These are phyloP conservation scores for Diabrotica virgifera DNA, from an alignment of 1,140 invertebrate genomes.

Conservation along the genomic window DNA sequence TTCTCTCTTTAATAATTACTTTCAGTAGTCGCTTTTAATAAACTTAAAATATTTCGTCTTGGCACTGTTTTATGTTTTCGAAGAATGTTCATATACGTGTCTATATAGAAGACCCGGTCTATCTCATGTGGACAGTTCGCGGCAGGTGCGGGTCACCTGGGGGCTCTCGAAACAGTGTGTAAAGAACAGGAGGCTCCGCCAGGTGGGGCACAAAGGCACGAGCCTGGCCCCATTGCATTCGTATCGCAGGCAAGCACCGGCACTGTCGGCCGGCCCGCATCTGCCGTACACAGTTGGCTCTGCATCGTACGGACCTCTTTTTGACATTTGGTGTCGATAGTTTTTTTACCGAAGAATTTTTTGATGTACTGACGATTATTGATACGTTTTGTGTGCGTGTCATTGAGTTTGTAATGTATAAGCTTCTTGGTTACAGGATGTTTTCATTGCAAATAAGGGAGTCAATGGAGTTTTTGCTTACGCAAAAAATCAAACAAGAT, in stretches of 20 bases:
- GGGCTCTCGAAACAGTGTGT: constrained; percentile 16
- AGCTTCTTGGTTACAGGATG: no score
- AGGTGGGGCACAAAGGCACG: constrained; percentile 30
- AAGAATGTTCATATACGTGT: no score
- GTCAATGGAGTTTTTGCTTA: no score
- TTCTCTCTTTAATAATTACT: no score
- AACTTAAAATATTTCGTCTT: no score
- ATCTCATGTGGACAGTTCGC: constrained; percentile 7
- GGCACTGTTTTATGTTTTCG: no score
- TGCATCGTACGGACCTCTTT: constrained; percentile 28
- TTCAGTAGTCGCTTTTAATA: no score
- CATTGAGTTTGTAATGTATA: no score
- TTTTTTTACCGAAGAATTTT: no score
- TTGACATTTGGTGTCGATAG: constrained; percentile 21
- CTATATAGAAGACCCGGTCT: neutral
- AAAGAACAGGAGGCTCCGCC: constrained; percentile 27
- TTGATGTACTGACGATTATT: neutral
- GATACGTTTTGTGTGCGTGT: neutral
- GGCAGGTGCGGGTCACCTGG: constrained; percentile 32
- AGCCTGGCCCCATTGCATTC: constrained; percentile 16
- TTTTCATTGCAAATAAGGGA: no score
- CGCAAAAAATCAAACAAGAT: no score
- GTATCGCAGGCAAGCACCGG: neutral
- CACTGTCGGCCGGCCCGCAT: constrained; percentile 18
- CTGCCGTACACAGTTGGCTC: constrained; percentile 25